phyloP scores from a whole-genome alignment of 2,113 vertebrate genomes.

The Atherinomorus stipes region DNA sequence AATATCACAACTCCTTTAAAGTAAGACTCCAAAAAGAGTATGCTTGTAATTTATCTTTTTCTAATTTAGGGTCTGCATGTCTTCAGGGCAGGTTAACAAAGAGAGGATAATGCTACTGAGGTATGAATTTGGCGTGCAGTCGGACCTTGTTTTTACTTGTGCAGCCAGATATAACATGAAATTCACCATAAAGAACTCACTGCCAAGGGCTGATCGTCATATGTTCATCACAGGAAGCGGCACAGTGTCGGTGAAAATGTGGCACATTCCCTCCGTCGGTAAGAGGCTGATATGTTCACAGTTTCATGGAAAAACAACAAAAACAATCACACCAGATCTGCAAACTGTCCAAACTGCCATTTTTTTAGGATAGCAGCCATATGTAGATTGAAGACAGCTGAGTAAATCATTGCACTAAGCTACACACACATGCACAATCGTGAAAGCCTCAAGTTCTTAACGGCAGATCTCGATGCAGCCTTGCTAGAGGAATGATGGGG shows the following conservation, averaged over 20 bases:
- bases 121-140: not conserved
- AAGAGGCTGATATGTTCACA: conserved; percentile 52
- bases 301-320: conserved; percentile 15
- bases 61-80: not conserved
- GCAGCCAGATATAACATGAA: conserved; percentile 27
- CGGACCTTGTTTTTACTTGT: conserved; percentile 25
- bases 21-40: not conserved
- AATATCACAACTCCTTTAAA: conserved; percentile 2
- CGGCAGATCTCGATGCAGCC: conserved; percentile 28
- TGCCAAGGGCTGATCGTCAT: conserved; percentile 68
- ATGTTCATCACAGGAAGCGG: conserved; percentile 24
- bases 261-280: not conserved
- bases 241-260: conserved; percentile 21
- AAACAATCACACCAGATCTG: conserved; percentile 41
- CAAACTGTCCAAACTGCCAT: conserved; percentile 79
- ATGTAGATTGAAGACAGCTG: conserved; percentile 63
- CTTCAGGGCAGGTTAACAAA: not conserved
- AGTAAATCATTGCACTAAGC: conserved; percentile 70
- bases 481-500: conserved; percentile 14
- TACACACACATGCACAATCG: conserved; percentile 62
- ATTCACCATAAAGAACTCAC: conserved; percentile 49
- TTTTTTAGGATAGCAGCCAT: conserved; percentile 87
- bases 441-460: conserved; percentile 46
- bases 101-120: conserved; percentile 11
- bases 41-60: not conserved